A percentile compares a stretch with the other conserved stretches of the same genome.
Conservation (phyloP, 2,888 invertebrate genomes). For the Muscina levida region DNA sequence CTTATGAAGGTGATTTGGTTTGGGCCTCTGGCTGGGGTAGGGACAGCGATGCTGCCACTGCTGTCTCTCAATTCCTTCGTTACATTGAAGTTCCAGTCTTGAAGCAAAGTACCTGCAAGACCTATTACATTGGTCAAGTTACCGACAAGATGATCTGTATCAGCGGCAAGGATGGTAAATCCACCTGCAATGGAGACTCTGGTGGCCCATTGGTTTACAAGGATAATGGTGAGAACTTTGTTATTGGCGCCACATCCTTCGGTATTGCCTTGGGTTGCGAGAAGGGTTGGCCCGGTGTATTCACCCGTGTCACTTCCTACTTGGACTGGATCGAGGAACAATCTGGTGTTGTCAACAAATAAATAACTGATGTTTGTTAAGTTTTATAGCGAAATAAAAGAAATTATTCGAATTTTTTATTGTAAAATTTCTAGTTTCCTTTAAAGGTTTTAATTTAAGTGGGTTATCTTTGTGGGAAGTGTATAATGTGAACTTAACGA, state of each 20-base stretch:
- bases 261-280: slow-evolving; percentile 76
- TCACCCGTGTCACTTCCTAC: slow-evolving; percentile 75
- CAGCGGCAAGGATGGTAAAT: slow-evolving; percentile 74
- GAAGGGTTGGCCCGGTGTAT: slow-evolving; percentile 75
- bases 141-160: slow-evolving; percentile 76
- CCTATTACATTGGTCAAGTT: slow-evolving; percentile 66
- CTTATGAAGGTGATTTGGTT: slow-evolving; percentile 67
- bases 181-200: slow-evolving; percentile 77
- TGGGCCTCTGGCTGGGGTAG: slow-evolving; percentile 71
- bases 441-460: too few species aligned
- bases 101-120: slow-evolving; percentile 67
- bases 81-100: slow-evolving; percentile 71
- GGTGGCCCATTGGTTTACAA: slow-evolving; percentile 76
- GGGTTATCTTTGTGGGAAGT: too few species aligned
- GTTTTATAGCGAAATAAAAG: too few species aligned
- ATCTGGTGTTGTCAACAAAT: slow-evolving; percentile 70
- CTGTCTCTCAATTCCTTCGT: slow-evolving; percentile 68
- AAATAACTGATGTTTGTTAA: too few species aligned
- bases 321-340: slow-evolving; percentile 75
- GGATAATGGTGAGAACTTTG: slow-evolving; percentile 66
- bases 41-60: slow-evolving; percentile 66
- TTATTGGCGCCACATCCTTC: slow-evolving; percentile 77
- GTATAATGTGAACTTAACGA: too few species aligned
- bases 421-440: too few species aligned
- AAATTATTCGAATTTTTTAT: too few species aligned